Evolutionary conservation across 2,113 vertebrate genomes (phyloP).

Genomic region (Python bivittatus): DNA sequence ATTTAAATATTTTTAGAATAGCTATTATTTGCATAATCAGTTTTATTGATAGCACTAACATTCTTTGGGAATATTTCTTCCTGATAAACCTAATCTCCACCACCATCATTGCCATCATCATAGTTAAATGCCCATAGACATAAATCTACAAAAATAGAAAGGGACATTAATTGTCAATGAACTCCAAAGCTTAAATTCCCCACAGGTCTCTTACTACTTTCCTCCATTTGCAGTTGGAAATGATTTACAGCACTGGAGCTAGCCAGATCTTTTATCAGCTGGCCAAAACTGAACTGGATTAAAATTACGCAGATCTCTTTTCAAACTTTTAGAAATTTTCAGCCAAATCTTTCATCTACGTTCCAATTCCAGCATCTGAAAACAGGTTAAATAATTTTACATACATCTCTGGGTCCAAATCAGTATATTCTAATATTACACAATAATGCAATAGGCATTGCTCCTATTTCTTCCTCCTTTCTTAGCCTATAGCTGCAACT

Average conservation of each 20-base stretch:
- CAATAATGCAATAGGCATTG: neutral
- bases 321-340: neutral
- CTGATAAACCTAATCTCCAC: neutral
- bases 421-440: neutral
- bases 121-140: neutral
- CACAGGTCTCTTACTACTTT: neutral
- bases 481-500: neutral
- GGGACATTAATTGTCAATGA: neutral
- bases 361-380: too few relatives aligned
- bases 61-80: neutral
- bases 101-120: neutral
- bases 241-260: neutral
- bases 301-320: neutral
- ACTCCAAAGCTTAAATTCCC: neutral
- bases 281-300: neutral
- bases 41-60: neutral
- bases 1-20: neutral
- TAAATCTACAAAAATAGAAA: neutral
- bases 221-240: neutral
- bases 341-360: too few relatives aligned
- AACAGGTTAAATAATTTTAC: neutral
- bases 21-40: neutral
- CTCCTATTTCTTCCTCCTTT: neutral
- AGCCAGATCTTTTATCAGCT: neutral
- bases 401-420: neutral